These are phyloP conservation scores for Lasioglossum calceatum DNA, from an alignment of 2,888 invertebrate species.

Conservation along the genomic window DNA sequence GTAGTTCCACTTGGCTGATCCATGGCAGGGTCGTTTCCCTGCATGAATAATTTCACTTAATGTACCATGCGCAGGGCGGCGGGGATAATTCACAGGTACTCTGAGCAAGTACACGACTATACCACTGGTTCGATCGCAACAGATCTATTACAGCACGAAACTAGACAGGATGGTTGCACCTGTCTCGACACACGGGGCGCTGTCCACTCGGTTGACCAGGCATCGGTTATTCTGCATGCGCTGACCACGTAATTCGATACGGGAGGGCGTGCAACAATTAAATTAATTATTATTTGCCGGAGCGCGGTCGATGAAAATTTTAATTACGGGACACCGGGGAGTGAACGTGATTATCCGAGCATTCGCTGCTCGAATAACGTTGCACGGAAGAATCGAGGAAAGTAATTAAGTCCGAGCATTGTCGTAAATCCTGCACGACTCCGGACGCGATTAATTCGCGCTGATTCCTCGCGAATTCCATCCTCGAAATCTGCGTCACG, in stretches of 20 bases:
- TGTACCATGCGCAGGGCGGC: background rate
- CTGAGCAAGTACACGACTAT: background rate
- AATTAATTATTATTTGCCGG: constrained; percentile 8
- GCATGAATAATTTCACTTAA: background rate
- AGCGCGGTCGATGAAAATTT: background rate
- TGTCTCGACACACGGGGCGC: background rate
- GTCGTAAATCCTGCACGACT: background rate
- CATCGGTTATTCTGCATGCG: background rate
- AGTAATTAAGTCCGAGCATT: background rate
- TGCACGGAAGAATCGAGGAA: background rate
- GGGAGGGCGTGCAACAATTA: background rate
- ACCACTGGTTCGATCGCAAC: background rate
- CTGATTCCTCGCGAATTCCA: background rate
- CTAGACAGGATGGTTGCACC: background rate
- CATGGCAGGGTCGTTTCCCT: background rate
- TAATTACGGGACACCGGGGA: background rate
- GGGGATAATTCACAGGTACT: background rate
- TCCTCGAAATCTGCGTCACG: background rate
- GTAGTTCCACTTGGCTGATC: background rate
- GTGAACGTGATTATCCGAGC: background rate
- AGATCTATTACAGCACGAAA: background rate
- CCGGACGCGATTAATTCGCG: background rate
- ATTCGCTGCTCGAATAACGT: background rate
- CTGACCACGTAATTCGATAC: background rate
- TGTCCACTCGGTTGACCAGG: background rate